phyloP scores from a whole-genome alignment of 2,888 invertebrate genomes.

The Sinotaia quadrata region DNA sequence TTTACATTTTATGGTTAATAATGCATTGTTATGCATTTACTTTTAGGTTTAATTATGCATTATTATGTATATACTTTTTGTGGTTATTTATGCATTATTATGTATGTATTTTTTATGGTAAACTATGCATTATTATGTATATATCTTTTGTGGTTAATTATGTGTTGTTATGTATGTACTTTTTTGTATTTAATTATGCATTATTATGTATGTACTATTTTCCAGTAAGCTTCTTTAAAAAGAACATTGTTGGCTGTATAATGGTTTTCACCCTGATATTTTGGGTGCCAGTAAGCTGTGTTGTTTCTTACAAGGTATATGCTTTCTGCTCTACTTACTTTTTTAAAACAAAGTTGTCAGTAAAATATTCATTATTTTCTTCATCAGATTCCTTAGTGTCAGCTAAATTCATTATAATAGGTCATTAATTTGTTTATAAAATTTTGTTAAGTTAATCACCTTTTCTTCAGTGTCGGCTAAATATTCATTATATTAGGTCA shows the following conservation, averaged over 20 bases:
- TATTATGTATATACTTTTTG: too few relatives aligned
- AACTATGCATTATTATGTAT: neutral
- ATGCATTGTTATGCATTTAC: too few relatives aligned
- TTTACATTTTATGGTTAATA: too few relatives aligned
- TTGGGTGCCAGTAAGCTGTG: constrained; percentile 94
- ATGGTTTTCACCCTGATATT: constrained; percentile 89
- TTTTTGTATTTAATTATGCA: too few relatives aligned
- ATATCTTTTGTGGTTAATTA: neutral
- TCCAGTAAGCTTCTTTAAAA: constrained; percentile 67
- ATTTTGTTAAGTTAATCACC: neutral
- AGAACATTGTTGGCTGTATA: constrained; percentile 84
- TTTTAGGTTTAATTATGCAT: too few relatives aligned
- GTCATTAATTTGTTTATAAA: neutral
- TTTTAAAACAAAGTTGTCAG: too few relatives aligned
- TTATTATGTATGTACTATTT: too few relatives aligned
- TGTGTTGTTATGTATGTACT: constrained; percentile 19
- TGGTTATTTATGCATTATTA: too few relatives aligned
- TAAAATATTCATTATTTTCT: neutral
- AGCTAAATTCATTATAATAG: neutral
- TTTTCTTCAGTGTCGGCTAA: too few relatives aligned
- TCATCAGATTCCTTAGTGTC: constrained; percentile 15
- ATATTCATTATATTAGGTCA: too few relatives aligned
- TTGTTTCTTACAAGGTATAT: constrained; percentile 80
- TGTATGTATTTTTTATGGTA: neutral
- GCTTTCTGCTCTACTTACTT: neutral